Base-by-base conservation (phyloP, 2,797 vertebrate genomes). In the Epinephelus coioides region DNA sequence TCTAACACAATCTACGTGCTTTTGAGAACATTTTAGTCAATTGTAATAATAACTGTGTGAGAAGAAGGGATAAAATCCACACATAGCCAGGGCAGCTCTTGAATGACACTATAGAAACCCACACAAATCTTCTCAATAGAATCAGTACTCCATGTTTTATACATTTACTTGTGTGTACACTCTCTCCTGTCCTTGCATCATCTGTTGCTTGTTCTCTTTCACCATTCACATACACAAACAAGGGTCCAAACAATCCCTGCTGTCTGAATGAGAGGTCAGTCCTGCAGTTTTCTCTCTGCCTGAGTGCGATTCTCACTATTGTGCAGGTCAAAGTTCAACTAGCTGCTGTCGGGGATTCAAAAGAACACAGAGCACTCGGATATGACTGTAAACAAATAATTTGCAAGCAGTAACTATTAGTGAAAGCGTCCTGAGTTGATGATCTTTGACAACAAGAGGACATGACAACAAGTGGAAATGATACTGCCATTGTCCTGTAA, bases 321-420 rank as follows among this genome's bases (percentile, higher is more conserved):
- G 13, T 19, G 44, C 14, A 6, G 69, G 75, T 72, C 68, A 46
- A 40, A 75, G 72, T 8, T 73, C 44, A 61, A 17, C 15, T 0
- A 0, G n/a, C 57, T 40, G 27, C 44, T 23, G 55, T 47, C 19
- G 3, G 47, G 17, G 43, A 53, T n/a, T 19, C 11, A 54, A 15
- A 40, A 13, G 21, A 67, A 62, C 0, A 12, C 8, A 5, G 13
- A 40, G 3, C 11, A 14, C 0, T 21, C 6, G 1, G 13, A 7
- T 3, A 3, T 1, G 17, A 30, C n/a, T 9, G 47, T 11, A 12
- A 34, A 27, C 19, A 49, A 40, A 66, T 23, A 7, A n/a, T 46
- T 46, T 18, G 13, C 4, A 18, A 62, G 23, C n/a, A 27, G 27
- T 47, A 21, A 19, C 25, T 10, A 3, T n/a, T 15, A 25, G 2